These are phyloP conservation scores for Drosophila tristis DNA, from an alignment of 1,140 invertebrate species.

Conservation along the genomic window DNA sequence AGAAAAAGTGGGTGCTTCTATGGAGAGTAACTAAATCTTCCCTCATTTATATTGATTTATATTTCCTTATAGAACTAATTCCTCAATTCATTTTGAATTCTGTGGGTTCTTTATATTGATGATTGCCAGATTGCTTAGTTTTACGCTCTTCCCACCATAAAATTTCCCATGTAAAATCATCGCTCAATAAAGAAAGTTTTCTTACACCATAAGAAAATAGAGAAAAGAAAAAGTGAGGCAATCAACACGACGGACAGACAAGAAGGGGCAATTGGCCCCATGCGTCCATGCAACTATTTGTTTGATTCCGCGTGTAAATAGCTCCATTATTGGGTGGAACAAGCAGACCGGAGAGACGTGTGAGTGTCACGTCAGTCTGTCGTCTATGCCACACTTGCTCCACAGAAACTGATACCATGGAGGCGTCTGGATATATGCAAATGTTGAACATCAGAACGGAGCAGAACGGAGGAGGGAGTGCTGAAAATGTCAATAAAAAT, in stretches of 20 bases:
- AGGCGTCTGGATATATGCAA: constrained; percentile 34
- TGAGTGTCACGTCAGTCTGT: constrained; percentile 3
- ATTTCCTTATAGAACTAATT: too few relatives aligned
- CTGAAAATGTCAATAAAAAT: constrained; percentile 67
- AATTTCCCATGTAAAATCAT: too few relatives aligned
- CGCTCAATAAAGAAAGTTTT: too few relatives aligned
- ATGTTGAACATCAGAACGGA: constrained; percentile 40
- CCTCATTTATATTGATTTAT: too few relatives aligned
- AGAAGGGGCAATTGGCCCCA: constrained; percentile 1
- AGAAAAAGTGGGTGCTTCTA: too few relatives aligned
- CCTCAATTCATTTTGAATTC: too few relatives aligned
- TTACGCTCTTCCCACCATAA: too few relatives aligned
- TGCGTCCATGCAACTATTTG: constrained; percentile 7
- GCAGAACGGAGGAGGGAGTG: neutral
- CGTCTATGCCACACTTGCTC: neutral
- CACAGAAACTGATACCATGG: constrained; percentile 32
- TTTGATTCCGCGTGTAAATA: constrained; percentile 28
- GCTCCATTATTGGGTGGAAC: constrained; percentile 11
- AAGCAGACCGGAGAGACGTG: constrained; percentile 7
- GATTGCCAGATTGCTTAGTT: too few relatives aligned
- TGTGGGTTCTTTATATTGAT: too few relatives aligned
- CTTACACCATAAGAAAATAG: too few relatives aligned
- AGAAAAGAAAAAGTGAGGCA: neutral
- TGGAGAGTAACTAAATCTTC: fast-evolving
- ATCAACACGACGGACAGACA: constrained; percentile 8